Conservation (phyloP, 1,140 invertebrate species). For the Plutomurus gul region DNA sequence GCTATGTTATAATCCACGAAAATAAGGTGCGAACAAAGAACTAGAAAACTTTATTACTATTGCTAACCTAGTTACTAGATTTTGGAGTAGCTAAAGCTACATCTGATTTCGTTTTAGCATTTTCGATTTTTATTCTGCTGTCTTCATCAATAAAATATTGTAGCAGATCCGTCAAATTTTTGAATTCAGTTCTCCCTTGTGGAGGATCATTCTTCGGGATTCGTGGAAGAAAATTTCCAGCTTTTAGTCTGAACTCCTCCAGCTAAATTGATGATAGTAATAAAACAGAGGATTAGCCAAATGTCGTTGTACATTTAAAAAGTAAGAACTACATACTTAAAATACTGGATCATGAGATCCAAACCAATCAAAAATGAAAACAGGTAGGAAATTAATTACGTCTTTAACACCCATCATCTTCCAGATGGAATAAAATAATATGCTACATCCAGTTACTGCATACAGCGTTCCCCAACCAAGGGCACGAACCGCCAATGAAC, state of each 20-base stretch:
- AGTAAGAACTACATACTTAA: neutral
- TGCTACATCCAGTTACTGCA: slow-evolving; percentile 77
- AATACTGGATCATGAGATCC: neutral
- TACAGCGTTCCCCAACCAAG: slow-evolving; percentile 85
- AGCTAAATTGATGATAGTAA: slow-evolving; percentile 55
- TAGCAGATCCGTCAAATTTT: slow-evolving; percentile 76
- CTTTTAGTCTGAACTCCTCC: slow-evolving; percentile 61
- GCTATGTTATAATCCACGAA: no score
- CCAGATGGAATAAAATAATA: slow-evolving; percentile 83
- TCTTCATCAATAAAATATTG: slow-evolving; percentile 66
- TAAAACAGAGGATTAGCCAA: neutral
- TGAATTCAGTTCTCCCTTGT: slow-evolving; percentile 83
- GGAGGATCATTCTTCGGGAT: slow-evolving; percentile 80
- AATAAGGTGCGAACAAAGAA: no score
- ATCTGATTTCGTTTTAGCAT: neutral
- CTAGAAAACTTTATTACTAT: no score
- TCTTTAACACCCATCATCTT: slow-evolving; percentile 82
- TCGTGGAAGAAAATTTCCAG: slow-evolving; percentile 67
- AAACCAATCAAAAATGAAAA: neutral
- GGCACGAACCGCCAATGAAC: slow-evolving; percentile 76
- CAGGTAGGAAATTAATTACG: slow-evolving; percentile 59
- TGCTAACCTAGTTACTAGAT: no score
- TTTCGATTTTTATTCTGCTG: slow-evolving; percentile 25
- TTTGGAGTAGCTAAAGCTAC: neutral
- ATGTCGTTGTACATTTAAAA: no score